Evolutionary conservation across 2,888 invertebrate genomes (phyloP), one percentile per base, ranked within the genome.

Genomic region (Beris chalybata): DNA sequence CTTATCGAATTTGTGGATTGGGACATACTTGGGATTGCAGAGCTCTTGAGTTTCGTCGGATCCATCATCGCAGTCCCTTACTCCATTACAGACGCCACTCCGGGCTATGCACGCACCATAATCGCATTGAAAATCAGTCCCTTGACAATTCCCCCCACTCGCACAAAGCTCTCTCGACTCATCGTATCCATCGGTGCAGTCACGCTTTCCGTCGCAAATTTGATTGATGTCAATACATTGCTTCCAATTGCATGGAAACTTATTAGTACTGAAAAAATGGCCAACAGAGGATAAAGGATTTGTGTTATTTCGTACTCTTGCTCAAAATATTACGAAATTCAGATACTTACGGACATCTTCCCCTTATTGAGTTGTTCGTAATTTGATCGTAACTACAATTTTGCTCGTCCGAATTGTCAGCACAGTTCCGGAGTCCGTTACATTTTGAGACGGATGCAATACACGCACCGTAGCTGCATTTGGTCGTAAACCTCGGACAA

Each of bases 391-490:
- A 0, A 32, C 29, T 2, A 52, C 29, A 31, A 38, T 38, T 43
- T 22, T 22, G 22, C 32, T 69, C 67, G 63, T 67, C 69, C 2
- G 70, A 68, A 52, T 67, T 65, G 55, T 70, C 68, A n/a, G 38
- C 63, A 55, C 70, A 70, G 12, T 70, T 67, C 15, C 61, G 52
- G 3, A 38, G 15, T 6, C 65, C 65, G 54, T 70, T 52, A 71
- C 89, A 89, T 55, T 80, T 77, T 0, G 81, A 77, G 12, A 83
- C 83, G 7, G 82, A 80, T 66, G 85, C 84, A 0, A 86, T 82
- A 70, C 87, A 87, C 0, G 85, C 87, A 3, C 87, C 87, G 71
- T 87, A 87, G 0, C 81, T 79, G 72, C 87, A 87, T 50, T 85
- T 84, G 76, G 85, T 87, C 63, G 22, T 58, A 15, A 71, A 82